A percentile compares a stretch with the other conserved stretches of the same genome.
These are phyloP conservation scores for Sarcophaga caerulescens DNA, from an alignment of 2,888 invertebrate genomes.

Conservation along the genomic window DNA sequence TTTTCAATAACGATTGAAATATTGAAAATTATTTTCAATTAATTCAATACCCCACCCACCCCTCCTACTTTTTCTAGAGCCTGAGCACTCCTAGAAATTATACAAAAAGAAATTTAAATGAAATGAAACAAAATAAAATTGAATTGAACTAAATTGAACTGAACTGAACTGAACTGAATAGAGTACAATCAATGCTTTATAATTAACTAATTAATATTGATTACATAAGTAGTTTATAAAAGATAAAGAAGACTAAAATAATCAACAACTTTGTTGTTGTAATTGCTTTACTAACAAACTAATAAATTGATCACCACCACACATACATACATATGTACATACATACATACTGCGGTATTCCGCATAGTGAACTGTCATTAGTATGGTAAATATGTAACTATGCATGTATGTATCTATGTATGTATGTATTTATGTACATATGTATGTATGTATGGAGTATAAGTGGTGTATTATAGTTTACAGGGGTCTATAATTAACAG, in stretches of 20 bases:
- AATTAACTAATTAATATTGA: conserved; percentile 68
- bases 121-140: too few relatives aligned
- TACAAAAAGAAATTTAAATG: not conserved
- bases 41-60: not conserved
- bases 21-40: not conserved
- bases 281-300: conserved; percentile 15
- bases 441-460: not conserved
- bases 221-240: conserved; percentile 57
- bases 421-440: not conserved
- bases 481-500: conserved; percentile 47
- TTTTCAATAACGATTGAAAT: not conserved
- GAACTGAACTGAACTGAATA: too few relatives aligned
- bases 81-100: not conserved
- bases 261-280: not conserved
- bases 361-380: not conserved
- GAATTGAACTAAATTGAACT: too few relatives aligned
- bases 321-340: conserved; percentile 11
- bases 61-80: not conserved
- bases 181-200: conserved; percentile 13
- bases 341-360: not conserved
- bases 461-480: not conserved
- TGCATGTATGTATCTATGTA: not conserved
- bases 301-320: conserved; percentile 1
- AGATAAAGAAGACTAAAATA: conserved; percentile 8
- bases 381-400: not conserved